Base-by-base conservation (phyloP, 2,888 invertebrate genomes). In the Poecilobothrus nobilitatus region DNA sequence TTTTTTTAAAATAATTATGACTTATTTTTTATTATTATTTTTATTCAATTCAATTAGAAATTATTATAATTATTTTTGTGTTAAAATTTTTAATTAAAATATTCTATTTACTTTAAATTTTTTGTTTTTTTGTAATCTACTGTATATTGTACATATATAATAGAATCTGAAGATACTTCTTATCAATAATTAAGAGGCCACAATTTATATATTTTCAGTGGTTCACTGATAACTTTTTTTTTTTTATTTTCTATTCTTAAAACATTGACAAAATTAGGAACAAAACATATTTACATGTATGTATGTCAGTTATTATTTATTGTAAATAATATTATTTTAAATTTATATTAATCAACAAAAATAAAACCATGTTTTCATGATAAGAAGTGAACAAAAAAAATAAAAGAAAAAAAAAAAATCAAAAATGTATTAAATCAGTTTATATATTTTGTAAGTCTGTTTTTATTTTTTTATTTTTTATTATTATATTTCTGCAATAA, bases 171-270 rank as follows among this genome's bases (percentile, higher is more conserved):
- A 53, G n/a, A 53, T 53, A 18, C 15, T 53, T 18, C 18, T 53
- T 53, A 53, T 53, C 53, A 53, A 15, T 53, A 18, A 53, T 53
- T 53, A 53, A 53, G 53, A 53, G 53, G 53, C 53, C 53, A 53
- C 9, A 53, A 53, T 53, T 8, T 53, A n/a, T 53, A n/a, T n/a
- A n/a, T 53, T 53, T 41, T 27, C 27, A 27, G 27, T 27, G 53
- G 53, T 18, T 53, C 53, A 53, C 53, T 53, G 53, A 53, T 53
- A 53, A 53, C 15, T 18, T 27, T 27, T 27, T 27, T 27, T 27
- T 4, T 27, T 27, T 27, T 27, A 27, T 53, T 53, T 37, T 37
- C 37, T 37, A 37, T 37, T 53, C 18, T 53, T 53, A 5, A 53
- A 53, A 53, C 5, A 12, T 8, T 53, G 15, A 53, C 53, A 53